Evolutionary conservation across 2,888 invertebrate genomes (phyloP), one percentile per base, ranked within the genome.

Genomic region (Tetropium fuscum): DNA sequence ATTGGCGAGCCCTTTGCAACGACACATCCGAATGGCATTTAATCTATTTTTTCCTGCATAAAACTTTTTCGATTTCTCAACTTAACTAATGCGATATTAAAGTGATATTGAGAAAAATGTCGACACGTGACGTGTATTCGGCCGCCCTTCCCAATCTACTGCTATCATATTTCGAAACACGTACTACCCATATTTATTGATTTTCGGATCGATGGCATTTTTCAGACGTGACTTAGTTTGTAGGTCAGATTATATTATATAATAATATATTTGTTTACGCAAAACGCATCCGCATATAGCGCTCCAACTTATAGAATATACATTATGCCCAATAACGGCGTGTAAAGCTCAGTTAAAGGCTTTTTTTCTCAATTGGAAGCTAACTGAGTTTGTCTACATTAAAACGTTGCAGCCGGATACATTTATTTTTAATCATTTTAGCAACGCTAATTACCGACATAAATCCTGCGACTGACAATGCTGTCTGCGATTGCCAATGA

Each of bases 31-130:
- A 49, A 49, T 49, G 49, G 49, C 25, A 49, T 49, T 49, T 38
- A 49, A 49, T 49, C 15, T 49, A 38, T 49, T 38, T 49, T 25
- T 32, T 20, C 38, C 38, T 16, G 15, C 48, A 13, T 13, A 15
- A 73, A 74, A 73, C 72, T 74, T 74, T 74, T 73, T 73, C 75
- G 74, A 77, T 76, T 74, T 77, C 71, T 71, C 69, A 73, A 74
- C 62, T 72, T 71, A 69, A 72, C 71, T 64, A 69, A 67, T 66
- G 70, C 60, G 72, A 72, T 73, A 74, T 74, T 73, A 70, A 70
- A 70, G 69, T 66, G 71, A 73, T 74, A 74, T 74, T 66, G 72
- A 68, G 71, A 72, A 71, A 74, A 72, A 72, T 68, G 73, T 70
- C 63, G 70, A 69, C 71, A 69, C 74, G 74, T 74, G 74, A 73